Evolutionary conservation across 2,797 vertebrate genomes (phyloP), one percentile per base, ranked within the genome.

Genomic region (Pelobates cultripes): DNA sequence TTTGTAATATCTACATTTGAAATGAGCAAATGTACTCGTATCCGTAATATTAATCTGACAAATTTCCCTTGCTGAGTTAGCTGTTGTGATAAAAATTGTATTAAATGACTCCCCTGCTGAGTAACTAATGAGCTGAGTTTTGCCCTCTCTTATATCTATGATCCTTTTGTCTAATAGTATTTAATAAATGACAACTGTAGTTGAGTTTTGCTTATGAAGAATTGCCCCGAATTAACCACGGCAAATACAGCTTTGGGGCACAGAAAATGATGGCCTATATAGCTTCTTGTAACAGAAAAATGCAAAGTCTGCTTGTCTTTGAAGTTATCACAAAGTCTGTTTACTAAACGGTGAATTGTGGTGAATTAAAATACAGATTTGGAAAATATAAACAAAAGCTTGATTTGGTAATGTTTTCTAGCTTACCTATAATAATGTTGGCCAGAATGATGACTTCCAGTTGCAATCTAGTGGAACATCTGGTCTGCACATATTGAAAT

Each of bases 21-120:
- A 88, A 76, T 85, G 79, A 86, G 80, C 87, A 87, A 88, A 67
- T 77, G 81, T 64, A 80, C 82, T 72, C 86, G 83, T 75, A 86
- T 84, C 79, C 87, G 75, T 47, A 86, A 78, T 78, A 87, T 45
- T 80, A 86, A 86, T 85, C 84, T 87, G 85, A 84, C 60, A 87
- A 88, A 78, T 84, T 76, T 83, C 81, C 89, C 84, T 73, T 86
- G 73, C 79, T 73, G 74, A 87, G 61, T 63, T 71, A 87, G 79
- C 43, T 80, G 79, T 86, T 85, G 81, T 86, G 82, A 87, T 80
- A 85, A 85, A 86, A 86, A n/a, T 45, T 55, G 55, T 57, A 77
- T 77, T 83, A 86, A 78, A 80, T 70, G 40, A 55, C 61, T 83
- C 43, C 85, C 66, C 77, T 17, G 60, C 40, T 14, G 7, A 85